Evolutionary conservation across 2,888 invertebrate species (phyloP).

Genomic region (Chaitophorus viminalis): DNA sequence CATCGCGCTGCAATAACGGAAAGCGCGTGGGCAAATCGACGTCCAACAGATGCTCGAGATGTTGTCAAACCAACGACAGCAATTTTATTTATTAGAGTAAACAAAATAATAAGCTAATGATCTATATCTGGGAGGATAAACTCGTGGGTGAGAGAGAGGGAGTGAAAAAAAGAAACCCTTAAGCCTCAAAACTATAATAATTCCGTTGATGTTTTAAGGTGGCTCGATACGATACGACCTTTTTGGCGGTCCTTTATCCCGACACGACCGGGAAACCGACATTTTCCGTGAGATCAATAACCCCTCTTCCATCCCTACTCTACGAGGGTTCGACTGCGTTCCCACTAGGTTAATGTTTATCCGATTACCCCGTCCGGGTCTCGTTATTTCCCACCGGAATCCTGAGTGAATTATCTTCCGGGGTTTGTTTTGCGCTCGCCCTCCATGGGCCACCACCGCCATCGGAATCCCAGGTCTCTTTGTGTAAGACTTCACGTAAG

Average conservation of each 20-base stretch:
- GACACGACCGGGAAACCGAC: conserved; percentile 45
- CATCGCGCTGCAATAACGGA: no score
- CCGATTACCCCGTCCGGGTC: conserved; percentile 61
- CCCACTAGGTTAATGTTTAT: conserved; percentile 61
- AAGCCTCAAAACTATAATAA: conserved; percentile 35
- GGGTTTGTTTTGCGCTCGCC: conserved; percentile 56
- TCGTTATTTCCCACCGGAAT: conserved; percentile 60
- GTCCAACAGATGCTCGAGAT: background rate
- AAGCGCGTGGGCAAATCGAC: background rate
- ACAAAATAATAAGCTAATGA: conserved; percentile 2
- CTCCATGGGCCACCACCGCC: background rate
- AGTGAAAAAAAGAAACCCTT: background rate
- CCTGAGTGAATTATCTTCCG: conserved; percentile 61
- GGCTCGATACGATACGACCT: conserved; percentile 52
- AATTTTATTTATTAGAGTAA: background rate
- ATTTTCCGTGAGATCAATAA: conserved; percentile 54
- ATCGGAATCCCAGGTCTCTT: conserved; percentile 31
- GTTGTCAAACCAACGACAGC: background rate
- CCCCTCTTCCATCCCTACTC: background rate
- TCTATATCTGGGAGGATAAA: background rate
- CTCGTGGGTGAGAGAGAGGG: background rate
- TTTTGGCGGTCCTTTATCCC: conserved; percentile 39
- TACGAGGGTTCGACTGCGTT: background rate
- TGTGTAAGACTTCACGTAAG: conserved; percentile 11
- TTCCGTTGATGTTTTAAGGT: conserved; percentile 57